These are phyloP conservation scores for Callipepla californica DNA, from an alignment of 2,113 vertebrate species.

Conservation along the genomic window DNA sequence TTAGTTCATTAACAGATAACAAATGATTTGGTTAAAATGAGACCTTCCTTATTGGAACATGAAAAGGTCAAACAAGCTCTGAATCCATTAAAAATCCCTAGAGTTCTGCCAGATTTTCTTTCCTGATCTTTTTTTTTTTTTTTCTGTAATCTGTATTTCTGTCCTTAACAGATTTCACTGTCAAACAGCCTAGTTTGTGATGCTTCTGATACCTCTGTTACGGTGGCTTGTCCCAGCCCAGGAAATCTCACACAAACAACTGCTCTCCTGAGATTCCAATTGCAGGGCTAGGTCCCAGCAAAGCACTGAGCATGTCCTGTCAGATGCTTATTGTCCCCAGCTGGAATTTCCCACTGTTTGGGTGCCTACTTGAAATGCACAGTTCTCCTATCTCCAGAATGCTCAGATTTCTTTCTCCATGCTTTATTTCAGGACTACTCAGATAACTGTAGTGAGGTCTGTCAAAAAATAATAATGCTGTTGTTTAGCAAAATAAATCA, in stretches of 20 bases:
- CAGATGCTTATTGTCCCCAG: background rate
- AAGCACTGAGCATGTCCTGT: background rate
- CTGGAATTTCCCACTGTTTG: background rate
- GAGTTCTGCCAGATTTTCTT: background rate
- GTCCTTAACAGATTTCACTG: background rate
- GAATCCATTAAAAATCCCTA: background rate
- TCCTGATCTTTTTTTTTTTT: background rate
- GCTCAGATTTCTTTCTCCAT: background rate
- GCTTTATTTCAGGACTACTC: background rate
- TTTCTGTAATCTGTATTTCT: background rate
- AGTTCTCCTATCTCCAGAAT: background rate
- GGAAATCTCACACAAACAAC: slow-evolving; percentile 8
- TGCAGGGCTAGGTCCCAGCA: background rate
- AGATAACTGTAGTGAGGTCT: background rate
- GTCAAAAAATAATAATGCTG: background rate
- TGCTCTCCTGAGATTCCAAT: slow-evolving; percentile 14
- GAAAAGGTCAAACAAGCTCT: background rate
- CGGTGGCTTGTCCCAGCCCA: background rate
- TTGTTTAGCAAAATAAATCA: background rate
- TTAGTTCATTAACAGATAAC: background rate
- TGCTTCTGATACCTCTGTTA: background rate
- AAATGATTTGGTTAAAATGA: slow-evolving; percentile 24
- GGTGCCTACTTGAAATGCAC: background rate
- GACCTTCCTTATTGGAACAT: background rate
- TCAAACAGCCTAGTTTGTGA: background rate